A percentile compares a stretch with the other conserved stretches of the same genome.
These are phyloP conservation scores for Dynastes hyllus DNA, from an alignment of 2,888 invertebrate genomes.

Conservation along the genomic window DNA sequence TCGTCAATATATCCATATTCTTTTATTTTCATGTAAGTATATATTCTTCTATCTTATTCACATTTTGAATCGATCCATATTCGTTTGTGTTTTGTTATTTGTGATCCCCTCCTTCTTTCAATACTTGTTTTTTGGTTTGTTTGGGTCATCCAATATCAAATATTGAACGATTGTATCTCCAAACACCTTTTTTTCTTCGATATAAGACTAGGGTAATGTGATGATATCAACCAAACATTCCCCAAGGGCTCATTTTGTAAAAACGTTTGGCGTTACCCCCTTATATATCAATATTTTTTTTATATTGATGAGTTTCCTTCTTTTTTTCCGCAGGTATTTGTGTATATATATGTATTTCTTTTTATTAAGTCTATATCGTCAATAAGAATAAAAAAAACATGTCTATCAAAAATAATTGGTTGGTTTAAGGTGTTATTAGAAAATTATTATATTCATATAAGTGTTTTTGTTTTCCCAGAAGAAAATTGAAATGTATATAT, in stretches of 20 bases:
- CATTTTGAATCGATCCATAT: conserved; percentile 36
- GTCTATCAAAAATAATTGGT: conserved; percentile 38
- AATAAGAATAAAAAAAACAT: conserved; percentile 29
- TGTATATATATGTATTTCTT: background rate
- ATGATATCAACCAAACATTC: conserved; percentile 18
- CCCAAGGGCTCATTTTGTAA: conserved; percentile 27
- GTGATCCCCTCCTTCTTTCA: background rate
- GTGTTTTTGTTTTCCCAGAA: background rate
- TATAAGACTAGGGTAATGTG: background rate
- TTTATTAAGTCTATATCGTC: conserved; percentile 8
- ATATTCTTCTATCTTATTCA: background rate
- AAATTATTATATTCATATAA: conserved; percentile 1
- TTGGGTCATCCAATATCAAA: background rate
- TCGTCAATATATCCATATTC: background rate
- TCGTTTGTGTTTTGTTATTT: too few species aligned
- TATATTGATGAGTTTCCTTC: too few species aligned
- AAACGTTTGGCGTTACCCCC: conserved; percentile 9
- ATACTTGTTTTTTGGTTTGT: background rate
- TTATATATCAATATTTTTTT: background rate
- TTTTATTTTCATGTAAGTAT: too few species aligned
- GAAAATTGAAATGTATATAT: conserved; percentile 4
- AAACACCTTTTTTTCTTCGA: conserved; percentile 11
- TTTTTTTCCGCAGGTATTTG: background rate
- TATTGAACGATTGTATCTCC: background rate
- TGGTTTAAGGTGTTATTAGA: conserved; percentile 19